phyloP scores from a whole-genome alignment of 2,797 vertebrate species.

The Muscicapa striata region DNA sequence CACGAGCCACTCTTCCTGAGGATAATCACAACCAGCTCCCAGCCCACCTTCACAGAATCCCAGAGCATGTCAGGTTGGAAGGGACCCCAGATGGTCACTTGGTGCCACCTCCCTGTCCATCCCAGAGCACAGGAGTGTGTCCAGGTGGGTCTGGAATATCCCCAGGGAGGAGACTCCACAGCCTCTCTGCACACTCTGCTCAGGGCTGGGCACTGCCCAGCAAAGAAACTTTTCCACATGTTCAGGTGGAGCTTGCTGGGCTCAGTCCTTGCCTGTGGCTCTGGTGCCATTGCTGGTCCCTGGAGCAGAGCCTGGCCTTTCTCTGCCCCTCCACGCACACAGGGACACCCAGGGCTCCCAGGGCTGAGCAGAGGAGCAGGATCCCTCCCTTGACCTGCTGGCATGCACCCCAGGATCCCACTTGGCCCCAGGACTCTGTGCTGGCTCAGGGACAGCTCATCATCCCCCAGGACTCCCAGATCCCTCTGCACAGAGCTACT shows the following conservation, averaged over 20 bases:
- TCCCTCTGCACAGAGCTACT: not conserved
- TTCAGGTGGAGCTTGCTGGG: not conserved
- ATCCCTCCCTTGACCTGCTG: not conserved
- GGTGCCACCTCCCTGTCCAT: not conserved
- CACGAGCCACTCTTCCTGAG: accelerated
- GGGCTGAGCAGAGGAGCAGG: not conserved
- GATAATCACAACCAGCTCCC: not conserved
- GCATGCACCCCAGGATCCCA: not conserved
- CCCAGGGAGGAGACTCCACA: not conserved
- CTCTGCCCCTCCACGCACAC: no score
- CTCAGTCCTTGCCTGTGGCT: not conserved
- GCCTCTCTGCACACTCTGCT: not conserved
- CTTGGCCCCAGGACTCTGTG: not conserved
- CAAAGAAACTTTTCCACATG: not conserved
- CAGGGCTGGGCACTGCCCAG: not conserved
- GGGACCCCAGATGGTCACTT: not conserved
- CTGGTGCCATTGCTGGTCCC: no score
- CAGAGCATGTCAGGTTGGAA: accelerated
- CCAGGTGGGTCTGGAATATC: not conserved
- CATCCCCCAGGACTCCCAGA: not conserved
- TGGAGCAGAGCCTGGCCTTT: no score
- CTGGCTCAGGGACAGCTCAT: not conserved
- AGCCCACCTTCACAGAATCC: not conserved
- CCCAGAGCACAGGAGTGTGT: not conserved
- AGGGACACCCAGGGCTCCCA: not conserved